phyloP scores from a whole-genome alignment of 2,113 vertebrate genomes.

The Irena cyanogastra region DNA sequence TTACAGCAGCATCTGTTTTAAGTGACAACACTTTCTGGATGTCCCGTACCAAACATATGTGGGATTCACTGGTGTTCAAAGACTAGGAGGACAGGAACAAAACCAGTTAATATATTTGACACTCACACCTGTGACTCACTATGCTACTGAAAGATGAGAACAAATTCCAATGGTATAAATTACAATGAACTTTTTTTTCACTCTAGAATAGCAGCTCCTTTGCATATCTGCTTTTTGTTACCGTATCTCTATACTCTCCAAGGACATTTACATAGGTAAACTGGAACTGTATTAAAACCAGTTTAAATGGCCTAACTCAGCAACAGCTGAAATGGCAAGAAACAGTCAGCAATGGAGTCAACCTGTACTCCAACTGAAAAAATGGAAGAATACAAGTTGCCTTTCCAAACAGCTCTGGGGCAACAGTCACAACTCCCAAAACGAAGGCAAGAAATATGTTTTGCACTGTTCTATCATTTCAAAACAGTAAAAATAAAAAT shows the following conservation, averaged over 20 bases:
- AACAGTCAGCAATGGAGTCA: not conserved
- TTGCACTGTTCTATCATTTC: not conserved
- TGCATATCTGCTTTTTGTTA: not conserved
- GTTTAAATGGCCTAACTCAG: not conserved
- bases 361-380: not conserved
- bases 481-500: not conserved
- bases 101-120: not conserved
- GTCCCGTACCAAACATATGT: conserved; percentile 88
- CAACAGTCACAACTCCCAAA: not conserved
- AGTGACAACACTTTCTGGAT: conserved; percentile 81
- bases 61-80: conserved; percentile 83
- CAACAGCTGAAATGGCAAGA: not conserved
- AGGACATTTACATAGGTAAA: not conserved
- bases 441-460: not conserved
- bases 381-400: not conserved
- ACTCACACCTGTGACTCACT: not conserved
- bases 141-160: not conserved
- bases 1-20: conserved; percentile 81
- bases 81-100: conserved; percentile 65
- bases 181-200: not conserved
- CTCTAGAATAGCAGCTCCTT: not conserved
- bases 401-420: not conserved
- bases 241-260: not conserved
- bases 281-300: not conserved
- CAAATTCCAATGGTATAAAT: not conserved